A percentile compares a stretch with the other conserved stretches of the same genome.
phyloP scores from a whole-genome alignment of 2,113 vertebrate genomes.

The Amblyornis subalaris region DNA sequence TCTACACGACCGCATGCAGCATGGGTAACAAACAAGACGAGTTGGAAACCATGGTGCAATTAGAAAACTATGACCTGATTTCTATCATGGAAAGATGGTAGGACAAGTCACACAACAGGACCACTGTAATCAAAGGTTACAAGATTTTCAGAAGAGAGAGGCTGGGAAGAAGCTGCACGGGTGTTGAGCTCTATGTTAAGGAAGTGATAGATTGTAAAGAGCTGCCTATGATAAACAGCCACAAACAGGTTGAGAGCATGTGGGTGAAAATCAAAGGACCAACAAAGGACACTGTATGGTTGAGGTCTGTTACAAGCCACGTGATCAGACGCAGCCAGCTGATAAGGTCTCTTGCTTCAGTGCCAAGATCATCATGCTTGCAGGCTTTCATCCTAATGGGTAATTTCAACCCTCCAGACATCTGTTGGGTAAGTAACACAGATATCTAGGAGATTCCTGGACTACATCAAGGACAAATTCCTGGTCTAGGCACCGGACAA shows the following conservation, averaged over 20 bases:
- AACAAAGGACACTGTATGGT: background rate
- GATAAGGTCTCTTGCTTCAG: background rate
- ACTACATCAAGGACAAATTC: background rate
- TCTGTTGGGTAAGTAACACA: background rate
- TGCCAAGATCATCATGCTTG: too few relatives aligned
- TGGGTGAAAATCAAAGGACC: background rate
- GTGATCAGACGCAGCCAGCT: background rate
- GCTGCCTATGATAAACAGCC: background rate
- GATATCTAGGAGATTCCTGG: background rate
- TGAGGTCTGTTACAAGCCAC: too few relatives aligned
- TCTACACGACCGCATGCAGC: background rate
- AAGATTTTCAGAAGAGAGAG: background rate
- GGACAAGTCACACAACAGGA: background rate
- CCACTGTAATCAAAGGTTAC: background rate
- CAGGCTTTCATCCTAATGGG: too few relatives aligned
- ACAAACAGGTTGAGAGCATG: background rate
- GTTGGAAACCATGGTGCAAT: background rate
- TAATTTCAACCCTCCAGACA: background rate
- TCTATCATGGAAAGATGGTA: background rate
- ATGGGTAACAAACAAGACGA: background rate
- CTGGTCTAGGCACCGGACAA: background rate
- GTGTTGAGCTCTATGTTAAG: background rate
- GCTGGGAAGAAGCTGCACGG: background rate
- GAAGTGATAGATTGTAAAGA: too few relatives aligned
- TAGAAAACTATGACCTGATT: background rate